A percentile compares a stretch with the other conserved stretches of the same genome.
phyloP scores from a whole-genome alignment of 2,888 invertebrate genomes.

The Melipona beecheii region DNA sequence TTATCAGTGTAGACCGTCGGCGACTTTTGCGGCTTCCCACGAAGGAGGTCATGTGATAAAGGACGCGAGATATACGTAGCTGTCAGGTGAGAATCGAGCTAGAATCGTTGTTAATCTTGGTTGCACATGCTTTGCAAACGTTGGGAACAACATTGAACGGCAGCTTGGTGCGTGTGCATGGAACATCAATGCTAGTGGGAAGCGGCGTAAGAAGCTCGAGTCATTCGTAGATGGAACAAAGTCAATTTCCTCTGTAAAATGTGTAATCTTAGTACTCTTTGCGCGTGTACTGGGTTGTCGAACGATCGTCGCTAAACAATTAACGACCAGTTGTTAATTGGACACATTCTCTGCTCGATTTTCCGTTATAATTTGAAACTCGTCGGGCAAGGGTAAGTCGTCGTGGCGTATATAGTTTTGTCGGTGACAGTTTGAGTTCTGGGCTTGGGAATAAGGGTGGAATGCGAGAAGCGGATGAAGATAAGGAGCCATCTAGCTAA shows the following conservation, averaged over 20 bases:
- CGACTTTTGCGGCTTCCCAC: slow-evolving; percentile 46
- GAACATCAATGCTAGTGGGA: slow-evolving; percentile 58
- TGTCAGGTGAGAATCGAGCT: slow-evolving; percentile 9
- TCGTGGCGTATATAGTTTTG: not conserved
- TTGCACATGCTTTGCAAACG: slow-evolving; percentile 10
- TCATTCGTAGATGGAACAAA: not conserved
- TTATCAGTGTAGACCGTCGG: slow-evolving; percentile 34
- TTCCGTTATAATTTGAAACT: slow-evolving; percentile 33
- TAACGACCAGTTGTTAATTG: slow-evolving; percentile 18
- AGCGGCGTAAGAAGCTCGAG: not conserved
- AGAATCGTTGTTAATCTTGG: slow-evolving; percentile 2
- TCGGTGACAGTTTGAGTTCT: slow-evolving; percentile 60
- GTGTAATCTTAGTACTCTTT: not conserved
- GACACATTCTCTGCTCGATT: not conserved
- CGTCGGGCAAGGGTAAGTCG: not conserved
- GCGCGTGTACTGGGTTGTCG: too few relatives aligned
- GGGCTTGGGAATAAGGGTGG: slow-evolving; percentile 75
- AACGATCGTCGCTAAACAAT: slow-evolving; percentile 5
- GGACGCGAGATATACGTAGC: slow-evolving; percentile 21
- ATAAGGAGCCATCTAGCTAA: slow-evolving; percentile 53
- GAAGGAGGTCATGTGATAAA: slow-evolving; percentile 50
- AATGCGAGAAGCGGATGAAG: slow-evolving; percentile 74
- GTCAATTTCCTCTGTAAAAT: not conserved
- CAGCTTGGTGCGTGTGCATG: slow-evolving; percentile 15
- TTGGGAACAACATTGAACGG: not conserved